Evolutionary conservation across 1,140 invertebrate genomes (phyloP).

Genomic region (Meloidogyne chitwoodi): DNA sequence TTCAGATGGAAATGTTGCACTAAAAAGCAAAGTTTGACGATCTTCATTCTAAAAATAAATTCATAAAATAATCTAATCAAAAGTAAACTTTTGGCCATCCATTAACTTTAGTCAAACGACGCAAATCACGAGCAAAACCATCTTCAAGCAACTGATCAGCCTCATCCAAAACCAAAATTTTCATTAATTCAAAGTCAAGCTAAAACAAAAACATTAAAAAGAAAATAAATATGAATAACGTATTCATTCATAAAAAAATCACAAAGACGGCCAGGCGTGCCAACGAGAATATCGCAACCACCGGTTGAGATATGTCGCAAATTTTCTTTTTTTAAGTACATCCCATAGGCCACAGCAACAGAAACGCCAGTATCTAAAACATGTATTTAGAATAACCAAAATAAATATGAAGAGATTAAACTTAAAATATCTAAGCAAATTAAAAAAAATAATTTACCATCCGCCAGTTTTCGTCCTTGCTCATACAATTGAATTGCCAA

Average conservation of each 20-base stretch:
- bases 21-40: conserved; percentile 65
- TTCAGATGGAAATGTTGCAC: conserved; percentile 65
- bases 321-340: not conserved
- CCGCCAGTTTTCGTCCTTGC: conserved; percentile 90
- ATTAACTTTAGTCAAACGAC: conserved; percentile 25
- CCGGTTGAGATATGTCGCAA: not conserved
- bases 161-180: conserved; percentile 85
- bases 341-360: conserved; percentile 11
- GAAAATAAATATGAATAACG: not conserved
- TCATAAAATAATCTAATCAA: not conserved
- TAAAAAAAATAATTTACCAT: conserved; percentile 64
- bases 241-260: conserved; percentile 18
- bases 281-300: conserved; percentile 17
- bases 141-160: conserved; percentile 91
- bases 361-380: conserved; percentile 4
- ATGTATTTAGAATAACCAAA: too few species aligned
- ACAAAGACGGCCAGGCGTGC: not conserved
- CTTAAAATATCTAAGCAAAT: not conserved
- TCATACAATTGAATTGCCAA: conserved; percentile 93
- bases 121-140: conserved; percentile 50
- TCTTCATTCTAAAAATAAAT: conserved; percentile 54
- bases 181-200: conserved; percentile 68
- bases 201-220: conserved; percentile 24
- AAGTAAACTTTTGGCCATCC: conserved; percentile 40
- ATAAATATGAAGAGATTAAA: not conserved